These are phyloP conservation scores for Tubulanus polymorphus DNA, from an alignment of 2,888 invertebrate genomes.

Conservation along the genomic window DNA sequence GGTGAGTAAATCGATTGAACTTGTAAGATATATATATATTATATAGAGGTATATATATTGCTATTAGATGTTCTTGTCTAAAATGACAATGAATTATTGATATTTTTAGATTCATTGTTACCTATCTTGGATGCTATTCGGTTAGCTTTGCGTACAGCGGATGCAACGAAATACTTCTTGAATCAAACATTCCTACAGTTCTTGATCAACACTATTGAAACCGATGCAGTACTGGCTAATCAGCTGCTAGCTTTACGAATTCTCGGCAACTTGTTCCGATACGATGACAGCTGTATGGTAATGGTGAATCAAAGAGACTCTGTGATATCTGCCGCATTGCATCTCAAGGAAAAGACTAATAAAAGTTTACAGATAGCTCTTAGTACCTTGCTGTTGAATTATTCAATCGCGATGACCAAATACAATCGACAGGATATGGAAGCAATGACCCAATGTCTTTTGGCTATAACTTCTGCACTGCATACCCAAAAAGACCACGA, in stretches of 20 bases:
- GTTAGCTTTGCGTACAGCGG: no score
- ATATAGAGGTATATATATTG: no score
- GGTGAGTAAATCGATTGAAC: no score
- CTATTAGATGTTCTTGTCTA: no score
- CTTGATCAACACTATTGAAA: slow-evolving; percentile 52
- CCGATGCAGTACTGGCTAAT: slow-evolving; percentile 28
- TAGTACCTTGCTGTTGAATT: slow-evolving; percentile 69
- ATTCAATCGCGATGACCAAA: slow-evolving; percentile 58
- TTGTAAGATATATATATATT: no score
- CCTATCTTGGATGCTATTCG: no score
- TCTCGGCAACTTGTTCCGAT: slow-evolving; percentile 76
- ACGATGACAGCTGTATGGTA: slow-evolving; percentile 53
- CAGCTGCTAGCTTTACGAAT: slow-evolving; percentile 58
- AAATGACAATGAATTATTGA: no score
- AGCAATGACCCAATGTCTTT: slow-evolving; percentile 36
- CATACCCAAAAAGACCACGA: slow-evolving; percentile 62
- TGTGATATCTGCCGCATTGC: slow-evolving; percentile 29
- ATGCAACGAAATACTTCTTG: slow-evolving; percentile 54
- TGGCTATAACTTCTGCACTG: slow-evolving; percentile 53
- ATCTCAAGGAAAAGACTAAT: slow-evolving; percentile 28
- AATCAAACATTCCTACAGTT: slow-evolving; percentile 56
- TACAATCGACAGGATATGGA: slow-evolving; percentile 32
- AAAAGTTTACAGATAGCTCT: slow-evolving; percentile 66
- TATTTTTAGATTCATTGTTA: no score
- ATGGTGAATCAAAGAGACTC: slow-evolving; percentile 30